These are phyloP conservation scores for Streptopelia turtur DNA, from an alignment of 2,797 vertebrate genomes.

Conservation along the genomic window DNA sequence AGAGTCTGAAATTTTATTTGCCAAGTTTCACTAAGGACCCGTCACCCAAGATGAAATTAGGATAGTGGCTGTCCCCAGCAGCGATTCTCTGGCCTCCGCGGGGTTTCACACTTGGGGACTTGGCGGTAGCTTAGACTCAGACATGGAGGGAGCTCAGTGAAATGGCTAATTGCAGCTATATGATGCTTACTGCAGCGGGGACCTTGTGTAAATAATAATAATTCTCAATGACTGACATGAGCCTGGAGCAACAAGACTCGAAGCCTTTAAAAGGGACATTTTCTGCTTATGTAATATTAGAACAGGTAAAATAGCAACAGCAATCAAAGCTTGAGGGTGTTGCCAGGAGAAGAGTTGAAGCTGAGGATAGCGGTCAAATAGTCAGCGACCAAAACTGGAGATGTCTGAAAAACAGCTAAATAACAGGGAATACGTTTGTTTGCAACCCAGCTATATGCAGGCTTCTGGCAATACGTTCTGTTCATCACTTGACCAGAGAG, in stretches of 20 bases:
- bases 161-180: neutral
- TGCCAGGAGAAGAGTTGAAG: neutral
- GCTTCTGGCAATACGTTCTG: neutral
- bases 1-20: constrained; percentile 3
- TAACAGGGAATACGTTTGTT: neutral
- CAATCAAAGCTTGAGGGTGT: constrained; percentile 36
- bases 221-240: constrained; percentile 34
- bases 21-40: neutral
- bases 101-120: neutral
- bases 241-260: constrained; percentile 46
- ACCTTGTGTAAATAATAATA: constrained; percentile 59
- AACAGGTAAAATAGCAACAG: constrained; percentile 52
- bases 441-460: neutral
- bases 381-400: neutral
- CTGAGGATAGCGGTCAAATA: neutral
- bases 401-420: constrained; percentile 8
- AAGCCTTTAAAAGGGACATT: constrained; percentile 43
- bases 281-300: constrained; percentile 51
- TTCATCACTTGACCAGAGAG: neutral
- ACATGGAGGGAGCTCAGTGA: neutral
- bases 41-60: neutral
- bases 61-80: neutral
- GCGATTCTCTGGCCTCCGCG: neutral
- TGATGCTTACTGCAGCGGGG: constrained; percentile 8
- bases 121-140: neutral